phyloP scores from a whole-genome alignment of 2,888 invertebrate species.

The Heliconius hortense region DNA sequence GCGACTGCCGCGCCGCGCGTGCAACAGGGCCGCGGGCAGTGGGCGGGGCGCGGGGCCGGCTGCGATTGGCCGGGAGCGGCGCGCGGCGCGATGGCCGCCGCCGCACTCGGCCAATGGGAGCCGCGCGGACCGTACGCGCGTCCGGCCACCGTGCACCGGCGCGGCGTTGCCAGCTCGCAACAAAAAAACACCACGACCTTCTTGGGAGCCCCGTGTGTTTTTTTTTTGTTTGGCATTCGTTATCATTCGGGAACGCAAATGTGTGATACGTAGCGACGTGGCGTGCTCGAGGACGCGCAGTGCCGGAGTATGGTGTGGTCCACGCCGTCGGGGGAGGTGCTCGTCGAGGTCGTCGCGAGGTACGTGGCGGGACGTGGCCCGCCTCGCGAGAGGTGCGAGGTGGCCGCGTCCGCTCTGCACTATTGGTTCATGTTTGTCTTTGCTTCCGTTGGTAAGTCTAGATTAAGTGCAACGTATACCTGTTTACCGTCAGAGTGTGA shows the following conservation, averaged over 20 bases:
- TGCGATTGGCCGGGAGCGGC: conserved; percentile 71
- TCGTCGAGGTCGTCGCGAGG: conserved; percentile 78
- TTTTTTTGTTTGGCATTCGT: conserved; percentile 79
- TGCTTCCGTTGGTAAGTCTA: conserved; percentile 31
- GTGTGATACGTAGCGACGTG: conserved; percentile 68
- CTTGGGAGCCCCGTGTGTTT: conserved; percentile 73
- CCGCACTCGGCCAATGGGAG: conserved; percentile 78
- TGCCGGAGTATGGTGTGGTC: conserved; percentile 79
- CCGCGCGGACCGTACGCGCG: conserved; percentile 77
- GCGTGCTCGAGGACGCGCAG: conserved; percentile 63
- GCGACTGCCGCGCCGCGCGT: conserved; percentile 75
- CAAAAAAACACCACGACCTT: conserved; percentile 81
- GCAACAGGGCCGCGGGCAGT: conserved; percentile 75
- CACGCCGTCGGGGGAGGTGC: conserved; percentile 75
- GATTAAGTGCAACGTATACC: conserved; percentile 17
- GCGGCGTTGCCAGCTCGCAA: conserved; percentile 80
- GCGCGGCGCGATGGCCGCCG: conserved; percentile 76
- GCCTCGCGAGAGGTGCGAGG: conserved; percentile 24
- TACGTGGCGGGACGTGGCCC: conserved; percentile 45
- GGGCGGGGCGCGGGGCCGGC: conserved; percentile 80
- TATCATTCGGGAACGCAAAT: conserved; percentile 79
- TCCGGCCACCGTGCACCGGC: conserved; percentile 66
- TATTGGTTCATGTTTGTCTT: background rate
- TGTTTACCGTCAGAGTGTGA: background rate
- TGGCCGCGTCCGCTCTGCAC: background rate